phyloP scores from a whole-genome alignment of 1,140 invertebrate genomes.

The Rhynchophorus ferrugineus region DNA sequence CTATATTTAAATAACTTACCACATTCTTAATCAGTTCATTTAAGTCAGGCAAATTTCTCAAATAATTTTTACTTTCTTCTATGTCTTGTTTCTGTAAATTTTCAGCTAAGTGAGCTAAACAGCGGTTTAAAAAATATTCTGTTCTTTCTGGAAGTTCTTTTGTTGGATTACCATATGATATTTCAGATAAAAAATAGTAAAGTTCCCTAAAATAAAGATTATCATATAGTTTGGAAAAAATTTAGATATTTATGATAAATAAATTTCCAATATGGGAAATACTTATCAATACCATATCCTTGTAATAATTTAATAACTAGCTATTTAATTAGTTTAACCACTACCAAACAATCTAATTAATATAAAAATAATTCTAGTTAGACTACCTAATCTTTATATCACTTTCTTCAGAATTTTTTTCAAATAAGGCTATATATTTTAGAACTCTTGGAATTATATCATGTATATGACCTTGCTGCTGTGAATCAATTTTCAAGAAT shows the following conservation, averaged over 20 bases:
- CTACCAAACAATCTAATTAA: too few species aligned
- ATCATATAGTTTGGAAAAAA: too few species aligned
- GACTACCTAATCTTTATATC: conserved; percentile 28
- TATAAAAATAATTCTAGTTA: too few species aligned
- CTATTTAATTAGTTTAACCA: too few species aligned
- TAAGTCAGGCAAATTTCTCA: conserved; percentile 7
- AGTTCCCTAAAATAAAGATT: conserved; percentile 20
- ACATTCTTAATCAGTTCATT: conserved; percentile 1
- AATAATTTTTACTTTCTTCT: neutral
- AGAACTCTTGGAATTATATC: conserved; percentile 25
- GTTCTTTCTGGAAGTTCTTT: conserved; percentile 17
- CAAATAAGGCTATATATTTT: conserved; percentile 32
- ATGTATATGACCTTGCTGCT: conserved; percentile 2
- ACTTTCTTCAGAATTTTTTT: conserved; percentile 12
- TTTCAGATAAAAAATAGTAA: conserved; percentile 26
- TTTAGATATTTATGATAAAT: too few species aligned
- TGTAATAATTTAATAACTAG: too few species aligned
- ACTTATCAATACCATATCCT: too few species aligned
- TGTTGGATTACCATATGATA: conserved; percentile 16
- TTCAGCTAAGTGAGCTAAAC: conserved; percentile 19
- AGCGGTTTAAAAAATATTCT: conserved; percentile 23
- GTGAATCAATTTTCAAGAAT: conserved; percentile 12
- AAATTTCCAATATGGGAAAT: too few species aligned
- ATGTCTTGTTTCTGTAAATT: conserved; percentile 16
- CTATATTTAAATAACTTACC: too few species aligned